Evolutionary conservation across 2,888 invertebrate genomes (phyloP).

Genomic region (Pandemis corylana): DNA sequence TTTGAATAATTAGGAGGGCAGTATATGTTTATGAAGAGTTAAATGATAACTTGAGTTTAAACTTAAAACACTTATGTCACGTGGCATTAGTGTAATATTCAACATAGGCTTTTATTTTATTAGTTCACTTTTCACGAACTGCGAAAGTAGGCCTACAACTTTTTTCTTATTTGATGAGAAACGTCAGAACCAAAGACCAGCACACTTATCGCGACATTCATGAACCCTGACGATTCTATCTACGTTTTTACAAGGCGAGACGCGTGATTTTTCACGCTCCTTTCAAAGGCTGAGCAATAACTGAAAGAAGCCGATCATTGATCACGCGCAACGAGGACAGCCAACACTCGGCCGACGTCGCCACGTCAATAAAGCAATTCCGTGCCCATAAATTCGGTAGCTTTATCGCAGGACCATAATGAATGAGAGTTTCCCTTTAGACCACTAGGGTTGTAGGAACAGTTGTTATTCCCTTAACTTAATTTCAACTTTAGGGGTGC

Average conservation of each 20-base stretch:
- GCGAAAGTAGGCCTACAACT: neutral
- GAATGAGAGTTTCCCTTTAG: constrained; percentile 25
- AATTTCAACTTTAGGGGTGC: too few relatives aligned
- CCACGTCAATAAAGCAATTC: constrained; percentile 37
- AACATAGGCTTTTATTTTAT: too few relatives aligned
- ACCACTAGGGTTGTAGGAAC: constrained; percentile 1
- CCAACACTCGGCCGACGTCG: constrained; percentile 4
- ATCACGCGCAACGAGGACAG: constrained; percentile 29
- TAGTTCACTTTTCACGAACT: too few relatives aligned
- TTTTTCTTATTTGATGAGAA: neutral
- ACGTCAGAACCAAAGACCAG: neutral
- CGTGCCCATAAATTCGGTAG: constrained; percentile 27
- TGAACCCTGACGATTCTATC: neutral
- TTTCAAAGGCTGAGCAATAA: constrained; percentile 19
- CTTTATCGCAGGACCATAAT: constrained; percentile 31
- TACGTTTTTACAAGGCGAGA: constrained; percentile 1
- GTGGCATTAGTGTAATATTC: too few relatives aligned
- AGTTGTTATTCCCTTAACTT: neutral
- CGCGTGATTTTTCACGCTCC: constrained; percentile 16
- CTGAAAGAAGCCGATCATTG: constrained; percentile 32
- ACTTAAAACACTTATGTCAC: too few relatives aligned
- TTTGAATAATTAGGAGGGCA: too few relatives aligned
- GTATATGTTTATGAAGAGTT: too few relatives aligned
- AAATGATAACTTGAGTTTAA: too few relatives aligned
- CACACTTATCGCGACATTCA: neutral